Base-by-base conservation (phyloP, 2,797 vertebrate genomes). In the Synanceia verrucosa region DNA sequence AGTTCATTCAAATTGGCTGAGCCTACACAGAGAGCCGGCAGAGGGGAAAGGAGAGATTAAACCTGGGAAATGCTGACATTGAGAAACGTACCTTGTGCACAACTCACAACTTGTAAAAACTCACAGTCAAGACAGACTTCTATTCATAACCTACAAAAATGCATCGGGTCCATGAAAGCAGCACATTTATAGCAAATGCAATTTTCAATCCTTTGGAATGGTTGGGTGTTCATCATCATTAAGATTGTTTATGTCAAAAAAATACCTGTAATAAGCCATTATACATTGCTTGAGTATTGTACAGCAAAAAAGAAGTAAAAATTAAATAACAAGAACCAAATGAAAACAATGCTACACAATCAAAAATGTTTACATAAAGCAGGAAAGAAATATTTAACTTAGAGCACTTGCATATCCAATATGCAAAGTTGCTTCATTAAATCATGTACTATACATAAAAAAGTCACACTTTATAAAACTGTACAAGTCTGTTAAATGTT, bases 121-220 rank as follows among this genome's bases (percentile, higher is more conserved):
- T 91, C 90, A 94, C 90, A 92, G 90, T 93, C 78, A 84, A 92
- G 88, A 91, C 83, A 93, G 83, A 90, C 91, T 85, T 89, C 79
- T 76, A 81, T 66, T 85, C 87, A 92, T 88, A 86, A 87, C 74
- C 88, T 89, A 92, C 86, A 85, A 83, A 86, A 88, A 92, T 73
- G 88, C 89, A 93, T 85, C 66, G 74, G 85, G 88, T 92, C 78
- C 78, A 88, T 90, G 86, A 75, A 94, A 93, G 93, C 91, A 91
- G 88, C 90, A 89, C 84, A 91, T 87, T 90, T 87, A 92, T 86
- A 93, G 91, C 89, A 90, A 93, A 91, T 86, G 85, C 80, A 92
- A 83, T 90, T 83, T 70, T 89, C 82, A 94, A 90, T 93, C 93
- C 91, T 94, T 92, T 94, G 95, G 94, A 96, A 95, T 94, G 92